Conservation (phyloP, 2,888 invertebrate genomes). For the Drosophila nigricruria region DNA sequence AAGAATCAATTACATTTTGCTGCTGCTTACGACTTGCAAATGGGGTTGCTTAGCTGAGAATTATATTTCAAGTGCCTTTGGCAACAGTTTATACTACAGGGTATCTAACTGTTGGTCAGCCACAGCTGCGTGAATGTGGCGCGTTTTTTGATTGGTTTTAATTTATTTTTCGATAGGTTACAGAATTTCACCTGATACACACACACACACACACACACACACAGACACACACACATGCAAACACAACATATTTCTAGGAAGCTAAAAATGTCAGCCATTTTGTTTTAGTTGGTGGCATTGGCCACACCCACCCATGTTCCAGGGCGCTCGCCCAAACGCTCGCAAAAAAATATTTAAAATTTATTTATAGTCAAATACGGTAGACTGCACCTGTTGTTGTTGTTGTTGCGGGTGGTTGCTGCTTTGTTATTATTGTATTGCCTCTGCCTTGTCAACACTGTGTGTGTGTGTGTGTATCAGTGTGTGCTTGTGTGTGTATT, state of each 20-base stretch:
- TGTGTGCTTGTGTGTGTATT: slow-evolving; percentile 19
- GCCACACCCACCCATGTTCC: neutral
- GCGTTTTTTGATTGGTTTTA: slow-evolving; percentile 1
- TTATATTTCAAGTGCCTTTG: too few species aligned
- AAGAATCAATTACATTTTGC: slow-evolving; percentile 2
- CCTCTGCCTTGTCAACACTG: slow-evolving; percentile 49
- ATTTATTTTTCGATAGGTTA: slow-evolving; percentile 15
- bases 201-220: slow-evolving; percentile 7
- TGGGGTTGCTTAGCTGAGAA: neutral
- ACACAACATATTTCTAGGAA: slow-evolving; percentile 10
- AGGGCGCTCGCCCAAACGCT: slow-evolving; percentile 36
- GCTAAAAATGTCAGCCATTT: slow-evolving; percentile 41
- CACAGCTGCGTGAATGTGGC: too few species aligned
- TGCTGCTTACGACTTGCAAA: neutral
- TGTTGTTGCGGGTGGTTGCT: slow-evolving; percentile 20
- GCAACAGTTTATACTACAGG: too few species aligned
- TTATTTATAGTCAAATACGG: slow-evolving; percentile 75
- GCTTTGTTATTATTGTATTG: slow-evolving; percentile 28
- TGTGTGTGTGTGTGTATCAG: slow-evolving; percentile 9
- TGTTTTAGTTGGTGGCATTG: slow-evolving; percentile 31
- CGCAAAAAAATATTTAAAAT: slow-evolving; percentile 67
- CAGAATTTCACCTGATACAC: slow-evolving; percentile 21
- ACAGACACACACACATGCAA: neutral
- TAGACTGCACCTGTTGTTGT: slow-evolving; percentile 67
- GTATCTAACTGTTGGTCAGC: neutral